Evolutionary conservation across 2,797 vertebrate genomes (phyloP).

Genomic region (Sylvilagus floridanus): DNA sequence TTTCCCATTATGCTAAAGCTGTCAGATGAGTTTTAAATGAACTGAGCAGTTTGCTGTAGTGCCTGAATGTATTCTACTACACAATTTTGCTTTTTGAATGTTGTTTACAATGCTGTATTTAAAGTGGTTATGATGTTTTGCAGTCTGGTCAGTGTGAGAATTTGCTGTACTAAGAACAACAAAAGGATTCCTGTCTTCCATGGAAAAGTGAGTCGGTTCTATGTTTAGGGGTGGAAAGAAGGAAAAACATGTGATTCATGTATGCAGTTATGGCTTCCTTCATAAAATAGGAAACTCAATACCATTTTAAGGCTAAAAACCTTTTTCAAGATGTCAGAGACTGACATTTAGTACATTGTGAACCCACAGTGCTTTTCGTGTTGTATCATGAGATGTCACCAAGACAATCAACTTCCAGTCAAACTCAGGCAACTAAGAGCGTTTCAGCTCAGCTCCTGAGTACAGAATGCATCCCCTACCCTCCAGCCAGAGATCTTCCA

Average conservation of each 20-base stretch:
- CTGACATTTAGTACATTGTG: not conserved
- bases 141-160: not conserved
- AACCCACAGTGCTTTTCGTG: not conserved
- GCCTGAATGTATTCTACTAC: rapidly evolving
- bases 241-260: not conserved
- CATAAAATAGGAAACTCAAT: not conserved
- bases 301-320: not conserved
- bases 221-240: not conserved
- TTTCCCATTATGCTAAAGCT: not conserved
- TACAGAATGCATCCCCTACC: not conserved
- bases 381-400: not conserved
- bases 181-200: not conserved
- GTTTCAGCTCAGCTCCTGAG: not conserved
- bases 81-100: not conserved
- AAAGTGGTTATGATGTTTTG: not conserved
- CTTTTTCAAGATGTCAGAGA: not conserved
- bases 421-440: not conserved
- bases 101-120: not conserved
- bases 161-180: not conserved
- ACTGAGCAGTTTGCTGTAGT: not conserved
- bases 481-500: not conserved
- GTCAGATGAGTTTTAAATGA: not conserved
- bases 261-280: not conserved
- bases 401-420: not conserved
- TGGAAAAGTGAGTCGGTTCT: not conserved